These are phyloP conservation scores for Podocnemis expansa DNA, from an alignment of 2,113 vertebrate genomes.

Conservation along the genomic window DNA sequence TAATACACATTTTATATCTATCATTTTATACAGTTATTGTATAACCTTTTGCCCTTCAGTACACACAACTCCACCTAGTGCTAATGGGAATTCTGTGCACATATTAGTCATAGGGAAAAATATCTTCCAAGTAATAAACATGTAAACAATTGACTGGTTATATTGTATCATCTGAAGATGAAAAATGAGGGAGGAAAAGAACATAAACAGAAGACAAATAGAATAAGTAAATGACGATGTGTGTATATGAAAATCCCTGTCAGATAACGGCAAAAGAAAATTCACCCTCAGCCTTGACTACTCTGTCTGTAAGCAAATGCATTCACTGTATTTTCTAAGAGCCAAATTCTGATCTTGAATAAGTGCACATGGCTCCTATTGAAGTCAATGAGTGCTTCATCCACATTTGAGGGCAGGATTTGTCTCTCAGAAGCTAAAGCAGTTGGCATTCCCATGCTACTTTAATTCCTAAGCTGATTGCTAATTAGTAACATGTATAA, in stretches of 20 bases:
- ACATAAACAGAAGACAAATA: background rate
- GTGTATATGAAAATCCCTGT: background rate
- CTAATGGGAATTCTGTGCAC: background rate
- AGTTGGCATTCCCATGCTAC: background rate
- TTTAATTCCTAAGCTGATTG: slow-evolving; percentile 26
- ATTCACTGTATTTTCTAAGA: background rate
- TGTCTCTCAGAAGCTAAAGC: slow-evolving; percentile 23
- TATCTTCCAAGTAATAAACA: background rate
- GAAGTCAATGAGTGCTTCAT: background rate
- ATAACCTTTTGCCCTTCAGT: background rate
- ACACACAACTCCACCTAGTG: background rate
- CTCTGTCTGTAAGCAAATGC: background rate
- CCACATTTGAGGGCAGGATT: background rate
- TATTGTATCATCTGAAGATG: background rate
- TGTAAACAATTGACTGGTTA: background rate
- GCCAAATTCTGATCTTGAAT: background rate
- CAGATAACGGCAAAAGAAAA: background rate
- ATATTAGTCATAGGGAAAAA: background rate
- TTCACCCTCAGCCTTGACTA: background rate
- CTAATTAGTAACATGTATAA: background rate
- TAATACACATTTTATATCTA: background rate
- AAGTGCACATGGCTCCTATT: background rate
- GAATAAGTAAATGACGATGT: background rate
- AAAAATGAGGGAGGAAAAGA: background rate
- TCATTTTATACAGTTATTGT: background rate